A percentile compares a stretch with the other conserved stretches of the same genome.
These are phyloP conservation scores for Cerceris rybyensis DNA, from an alignment of 2,888 invertebrate species.

Conservation along the genomic window DNA sequence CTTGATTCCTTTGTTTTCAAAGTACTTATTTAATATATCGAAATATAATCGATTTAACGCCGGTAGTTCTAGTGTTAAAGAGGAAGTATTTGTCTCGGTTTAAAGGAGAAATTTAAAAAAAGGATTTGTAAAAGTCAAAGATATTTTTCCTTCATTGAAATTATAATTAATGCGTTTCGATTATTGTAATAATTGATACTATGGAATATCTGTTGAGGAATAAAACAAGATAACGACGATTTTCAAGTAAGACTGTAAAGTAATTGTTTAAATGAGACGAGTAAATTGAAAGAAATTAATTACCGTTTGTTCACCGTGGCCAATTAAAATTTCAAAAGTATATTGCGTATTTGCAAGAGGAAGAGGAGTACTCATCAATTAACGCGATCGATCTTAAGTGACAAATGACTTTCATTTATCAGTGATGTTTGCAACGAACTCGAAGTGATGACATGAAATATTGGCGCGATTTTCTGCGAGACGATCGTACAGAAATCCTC, in stretches of 20 bases:
- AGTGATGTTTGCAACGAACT: slow-evolving; percentile 30
- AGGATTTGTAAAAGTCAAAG: too few relatives aligned
- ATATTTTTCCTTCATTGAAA: too few relatives aligned
- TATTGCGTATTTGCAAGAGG: slow-evolving; percentile 22
- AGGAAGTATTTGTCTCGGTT: too few relatives aligned
- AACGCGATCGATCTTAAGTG: slow-evolving; percentile 52
- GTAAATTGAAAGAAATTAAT: slow-evolving; percentile 31
- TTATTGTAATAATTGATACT: too few relatives aligned
- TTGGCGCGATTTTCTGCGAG: slow-evolving; percentile 53
- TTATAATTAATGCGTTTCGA: too few relatives aligned
- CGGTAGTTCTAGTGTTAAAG: too few relatives aligned
- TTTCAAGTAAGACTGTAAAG: background rate
- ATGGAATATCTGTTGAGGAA: too few relatives aligned
- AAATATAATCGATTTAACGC: too few relatives aligned
- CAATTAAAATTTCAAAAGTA: slow-evolving; percentile 42
- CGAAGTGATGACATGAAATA: slow-evolving; percentile 59
- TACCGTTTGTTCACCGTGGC: slow-evolving; percentile 36
- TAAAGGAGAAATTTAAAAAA: too few relatives aligned
- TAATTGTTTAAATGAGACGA: slow-evolving; percentile 9
- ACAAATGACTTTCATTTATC: slow-evolving; percentile 59
- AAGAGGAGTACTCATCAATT: slow-evolving; percentile 46
- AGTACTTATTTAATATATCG: too few relatives aligned
- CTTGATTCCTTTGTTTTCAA: too few relatives aligned
- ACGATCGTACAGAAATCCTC: slow-evolving; percentile 44
- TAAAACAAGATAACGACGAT: too few relatives aligned